Conservation (phyloP, 2,888 invertebrate genomes). For the Fabriciana adippe region DNA sequence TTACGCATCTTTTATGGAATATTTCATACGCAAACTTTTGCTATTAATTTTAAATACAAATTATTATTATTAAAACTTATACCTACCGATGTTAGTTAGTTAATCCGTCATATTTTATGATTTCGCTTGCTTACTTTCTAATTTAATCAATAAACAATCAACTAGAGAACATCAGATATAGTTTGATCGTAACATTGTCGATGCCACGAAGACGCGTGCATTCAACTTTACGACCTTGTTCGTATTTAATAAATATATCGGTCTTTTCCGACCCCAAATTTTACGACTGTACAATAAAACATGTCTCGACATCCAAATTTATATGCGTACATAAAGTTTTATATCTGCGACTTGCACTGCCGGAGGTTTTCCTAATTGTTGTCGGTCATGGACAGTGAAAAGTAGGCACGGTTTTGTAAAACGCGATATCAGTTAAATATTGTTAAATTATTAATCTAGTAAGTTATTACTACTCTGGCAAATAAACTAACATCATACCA, state of each 20-base stretch:
- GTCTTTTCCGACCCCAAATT: slow-evolving; percentile 80
- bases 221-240: slow-evolving; percentile 78
- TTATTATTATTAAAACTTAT: not conserved
- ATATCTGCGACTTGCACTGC: slow-evolving; percentile 78
- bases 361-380: slow-evolving; percentile 76
- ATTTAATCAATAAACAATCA: slow-evolving; percentile 45
- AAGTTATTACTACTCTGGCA: not conserved
- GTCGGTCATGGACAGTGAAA: slow-evolving; percentile 69
- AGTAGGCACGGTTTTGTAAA: slow-evolving; percentile 55
- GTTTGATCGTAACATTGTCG: slow-evolving; percentile 69
- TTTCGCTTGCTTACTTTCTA: slow-evolving; percentile 27
- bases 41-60: not conserved
- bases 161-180: slow-evolving; percentile 56
- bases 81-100: not conserved
- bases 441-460: slow-evolving; percentile 24
- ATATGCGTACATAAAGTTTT: slow-evolving; percentile 82
- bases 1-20: slow-evolving; percentile 1
- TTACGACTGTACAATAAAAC: slow-evolving; percentile 80
- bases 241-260: slow-evolving; percentile 82
- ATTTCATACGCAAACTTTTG: not conserved
- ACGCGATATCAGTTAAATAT: slow-evolving; percentile 47
- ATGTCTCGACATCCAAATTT: slow-evolving; percentile 82
- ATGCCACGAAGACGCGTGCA: slow-evolving; percentile 75
- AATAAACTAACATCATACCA: not conserved
- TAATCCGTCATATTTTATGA: not conserved